Evolutionary conservation across 2,797 vertebrate genomes (phyloP), one percentile per base, ranked within the genome.

Genomic region (Trachurus trachurus): DNA sequence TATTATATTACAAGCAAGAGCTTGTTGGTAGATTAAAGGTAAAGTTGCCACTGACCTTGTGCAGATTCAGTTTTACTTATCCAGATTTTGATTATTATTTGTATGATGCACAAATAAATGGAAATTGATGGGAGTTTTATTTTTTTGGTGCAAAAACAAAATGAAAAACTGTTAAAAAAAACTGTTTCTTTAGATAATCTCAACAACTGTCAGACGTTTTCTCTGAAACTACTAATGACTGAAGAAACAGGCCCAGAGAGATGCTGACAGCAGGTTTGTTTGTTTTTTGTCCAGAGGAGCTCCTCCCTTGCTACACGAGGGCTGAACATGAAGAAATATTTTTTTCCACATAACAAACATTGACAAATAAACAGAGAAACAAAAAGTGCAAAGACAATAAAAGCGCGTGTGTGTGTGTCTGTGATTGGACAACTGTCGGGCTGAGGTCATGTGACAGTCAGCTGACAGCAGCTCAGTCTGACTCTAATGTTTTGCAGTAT

Each of bases 341-440:
- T 34, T 26, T 64, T 26, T 22, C 5, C 21, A 60, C 5, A 54
- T 34, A 42, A 62, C 39, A 68, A 71, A 63, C 29, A 71, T 29
- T 59, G 34, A 59, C 12, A 59, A 15, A 7, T 57, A 16, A 10
- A 57, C 22, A 49, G 34, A 56, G 19, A 47, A 63, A 69, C 22
- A 53, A 60, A 76, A 52, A 71, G 71, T 88, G 67, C 67, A 72
- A 78, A 81, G 22, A 65, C 39, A 40, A 60, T 12, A 21, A 63
- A 56, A 49, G 16, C 17, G 56, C 29, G 49, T 1, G 5, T 65
- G 49, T 1, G 5, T 65, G 12, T 45, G 9, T 66, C 19, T 63
- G 66, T 63, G 22, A 11, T 60, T 42, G 53, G 53, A 50, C 1
- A 1, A 9, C 40, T 37, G 7, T 31, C 21, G 5, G 6, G 5